Evolutionary conservation across 2,113 vertebrate species (phyloP).

Genomic region (Bothrops jararaca): DNA sequence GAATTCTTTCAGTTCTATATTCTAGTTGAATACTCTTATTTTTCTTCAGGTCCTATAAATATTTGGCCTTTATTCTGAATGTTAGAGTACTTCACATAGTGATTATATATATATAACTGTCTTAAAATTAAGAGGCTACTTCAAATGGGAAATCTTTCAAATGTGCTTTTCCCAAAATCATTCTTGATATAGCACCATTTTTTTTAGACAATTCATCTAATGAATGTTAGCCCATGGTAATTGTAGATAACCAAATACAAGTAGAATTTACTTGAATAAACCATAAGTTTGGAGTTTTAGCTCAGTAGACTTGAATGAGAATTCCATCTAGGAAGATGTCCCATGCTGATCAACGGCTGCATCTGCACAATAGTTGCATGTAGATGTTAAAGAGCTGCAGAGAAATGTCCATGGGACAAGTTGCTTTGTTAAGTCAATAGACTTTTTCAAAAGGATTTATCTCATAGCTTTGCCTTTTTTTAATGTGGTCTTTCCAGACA

Average conservation of each 20-base stretch:
- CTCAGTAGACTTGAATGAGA: slow-evolving; percentile 43
- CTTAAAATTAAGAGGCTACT: slow-evolving; percentile 36
- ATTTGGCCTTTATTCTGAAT: slow-evolving; percentile 28
- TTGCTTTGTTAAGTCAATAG: background rate
- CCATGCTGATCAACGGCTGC: background rate
- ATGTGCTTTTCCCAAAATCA: slow-evolving; percentile 23
- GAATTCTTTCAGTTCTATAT: background rate
- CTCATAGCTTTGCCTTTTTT: background rate
- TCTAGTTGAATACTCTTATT: background rate
- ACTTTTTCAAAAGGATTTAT: background rate
- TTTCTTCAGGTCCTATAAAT: background rate
- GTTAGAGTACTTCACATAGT: slow-evolving; percentile 12
- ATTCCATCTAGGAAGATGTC: slow-evolving; percentile 5
- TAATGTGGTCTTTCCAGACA: background rate
- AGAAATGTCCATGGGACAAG: background rate
- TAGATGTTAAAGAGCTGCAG: background rate
- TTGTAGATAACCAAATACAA: slow-evolving; percentile 21
- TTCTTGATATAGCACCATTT: slow-evolving; percentile 3
- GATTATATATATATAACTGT: background rate
- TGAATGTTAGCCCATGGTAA: slow-evolving; percentile 33
- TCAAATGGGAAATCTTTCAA: slow-evolving; percentile 20
- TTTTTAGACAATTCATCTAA: slow-evolving; percentile 40
- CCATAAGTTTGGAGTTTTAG: slow-evolving; percentile 52
- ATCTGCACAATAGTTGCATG: background rate
- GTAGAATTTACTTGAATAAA: too few species aligned